Evolutionary conservation across 2,113 vertebrate genomes (phyloP), one percentile per base, ranked within the genome.

Genomic region (Prunella fulvescens): DNA sequence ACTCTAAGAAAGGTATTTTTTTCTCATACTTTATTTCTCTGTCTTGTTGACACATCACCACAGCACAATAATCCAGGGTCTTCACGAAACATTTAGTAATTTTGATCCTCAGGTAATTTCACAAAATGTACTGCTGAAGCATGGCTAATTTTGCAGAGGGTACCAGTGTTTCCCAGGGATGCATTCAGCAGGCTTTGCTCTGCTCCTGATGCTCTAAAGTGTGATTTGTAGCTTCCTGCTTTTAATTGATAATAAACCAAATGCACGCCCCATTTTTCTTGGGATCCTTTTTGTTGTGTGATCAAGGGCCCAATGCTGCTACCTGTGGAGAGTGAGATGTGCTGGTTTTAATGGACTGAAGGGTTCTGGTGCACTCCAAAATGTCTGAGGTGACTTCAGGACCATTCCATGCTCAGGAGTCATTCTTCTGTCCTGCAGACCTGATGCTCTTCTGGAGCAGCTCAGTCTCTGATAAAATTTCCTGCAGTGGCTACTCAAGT

Each of bases 211-310:
- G 0, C 17, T 58, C 23, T 14, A 11, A 35, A 48, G 16, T 7
- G 17, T 24, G n/a, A 26, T 69, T 62, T 74, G 40, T 24, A 29
- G 9, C 37, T 67, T 62, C 35, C n/a, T 47, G 35, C 26, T 57
- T 64, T 83, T 39, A 48, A 51, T 1, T 54, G 69, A 5, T 31
- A 16, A 35, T 40, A n/a, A 87, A 78, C 5, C 39, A 60, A 22
- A 26, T 45, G 22, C 37, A 40, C 0, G 0, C 56, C 23, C 35
- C 19, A 1, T 73, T 71, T 73, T 56, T 31, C 19, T n/a, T 25
- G 25, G 25, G 14, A 35, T 78, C 24, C 16, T 22, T 54, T 64
- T 67, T 19, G 10, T 61, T 33, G 29, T 20, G 1, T 29, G 51
- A 17, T 61, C 53, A 54, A 78, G 54, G 37, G 6, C 28, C 29